phyloP scores from a whole-genome alignment of 2,113 vertebrate species.

The Malurus alboscapulatus region DNA sequence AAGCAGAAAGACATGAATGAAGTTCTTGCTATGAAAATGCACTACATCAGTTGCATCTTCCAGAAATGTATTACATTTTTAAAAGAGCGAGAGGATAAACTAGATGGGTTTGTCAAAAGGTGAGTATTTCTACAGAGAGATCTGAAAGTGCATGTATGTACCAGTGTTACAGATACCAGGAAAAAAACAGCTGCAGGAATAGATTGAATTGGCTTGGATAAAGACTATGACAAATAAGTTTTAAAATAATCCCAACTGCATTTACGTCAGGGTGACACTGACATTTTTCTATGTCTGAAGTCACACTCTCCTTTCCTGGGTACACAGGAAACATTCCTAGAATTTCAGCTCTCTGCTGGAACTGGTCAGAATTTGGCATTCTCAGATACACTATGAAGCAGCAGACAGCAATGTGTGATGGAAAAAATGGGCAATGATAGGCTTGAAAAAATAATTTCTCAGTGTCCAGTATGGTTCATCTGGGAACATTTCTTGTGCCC shows the following conservation, averaged over 20 bases:
- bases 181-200: not conserved
- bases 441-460: not conserved
- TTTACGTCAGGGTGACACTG: not conserved
- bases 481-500: not conserved
- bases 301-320: not conserved
- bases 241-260: not conserved
- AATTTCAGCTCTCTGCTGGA: not conserved
- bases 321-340: not conserved
- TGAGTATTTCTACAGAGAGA: slow-evolving; percentile 2
- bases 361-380: not conserved
- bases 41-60: slow-evolving; percentile 93
- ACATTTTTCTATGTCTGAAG: not conserved
- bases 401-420: not conserved
- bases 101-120: slow-evolving; percentile 91
- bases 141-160: not conserved
- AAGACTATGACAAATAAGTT: not conserved
- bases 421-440: not conserved
- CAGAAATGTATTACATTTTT: slow-evolving; percentile 88
- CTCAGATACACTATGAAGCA: not conserved
- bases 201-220: not conserved
- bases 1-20: slow-evolving; percentile 99
- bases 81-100: slow-evolving; percentile 86
- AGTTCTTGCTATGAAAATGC: slow-evolving; percentile 98
- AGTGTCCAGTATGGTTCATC: not conserved
- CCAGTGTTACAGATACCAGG: not conserved